These are phyloP conservation scores for Epinotia brunnichana DNA, from an alignment of 2,888 invertebrate genomes.

Conservation along the genomic window DNA sequence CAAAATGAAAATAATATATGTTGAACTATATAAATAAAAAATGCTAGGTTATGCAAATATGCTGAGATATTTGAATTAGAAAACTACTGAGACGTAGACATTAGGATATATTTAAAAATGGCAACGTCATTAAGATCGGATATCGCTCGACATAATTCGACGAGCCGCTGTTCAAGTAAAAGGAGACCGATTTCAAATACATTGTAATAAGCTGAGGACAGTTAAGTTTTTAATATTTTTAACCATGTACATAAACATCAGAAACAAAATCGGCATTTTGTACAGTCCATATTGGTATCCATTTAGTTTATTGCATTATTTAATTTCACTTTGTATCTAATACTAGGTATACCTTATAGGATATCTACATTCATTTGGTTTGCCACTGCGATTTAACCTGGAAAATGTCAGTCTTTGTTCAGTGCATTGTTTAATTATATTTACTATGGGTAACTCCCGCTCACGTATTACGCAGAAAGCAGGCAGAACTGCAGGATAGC, in stretches of 20 bases:
- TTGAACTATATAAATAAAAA: slow-evolving; percentile 5
- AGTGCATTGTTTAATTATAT: not conserved
- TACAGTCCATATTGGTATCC: slow-evolving; percentile 54
- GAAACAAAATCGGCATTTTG: slow-evolving; percentile 24
- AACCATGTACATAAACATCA: slow-evolving; percentile 7
- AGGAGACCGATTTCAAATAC: not conserved
- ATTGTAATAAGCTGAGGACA: not conserved
- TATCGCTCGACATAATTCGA: not conserved
- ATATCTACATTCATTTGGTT: slow-evolving; percentile 53
- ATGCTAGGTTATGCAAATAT: not conserved
- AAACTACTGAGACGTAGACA: not conserved
- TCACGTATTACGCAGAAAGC: too few species aligned
- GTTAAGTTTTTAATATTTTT: slow-evolving; percentile 3
- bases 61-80: not conserved
- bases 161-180: not conserved
- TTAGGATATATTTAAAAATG: not conserved
- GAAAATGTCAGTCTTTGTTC: slow-evolving; percentile 8
- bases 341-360: slow-evolving; percentile 47
- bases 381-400: slow-evolving; percentile 44
- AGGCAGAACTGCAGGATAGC: too few species aligned
- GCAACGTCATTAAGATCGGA: not conserved
- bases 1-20: slow-evolving; percentile 8
- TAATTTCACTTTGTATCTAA: slow-evolving; percentile 54
- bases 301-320: slow-evolving; percentile 58
- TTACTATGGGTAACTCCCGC: too few species aligned